Evolutionary conservation across 2,797 vertebrate genomes (phyloP).

Genomic region (Synanceia verrucosa): DNA sequence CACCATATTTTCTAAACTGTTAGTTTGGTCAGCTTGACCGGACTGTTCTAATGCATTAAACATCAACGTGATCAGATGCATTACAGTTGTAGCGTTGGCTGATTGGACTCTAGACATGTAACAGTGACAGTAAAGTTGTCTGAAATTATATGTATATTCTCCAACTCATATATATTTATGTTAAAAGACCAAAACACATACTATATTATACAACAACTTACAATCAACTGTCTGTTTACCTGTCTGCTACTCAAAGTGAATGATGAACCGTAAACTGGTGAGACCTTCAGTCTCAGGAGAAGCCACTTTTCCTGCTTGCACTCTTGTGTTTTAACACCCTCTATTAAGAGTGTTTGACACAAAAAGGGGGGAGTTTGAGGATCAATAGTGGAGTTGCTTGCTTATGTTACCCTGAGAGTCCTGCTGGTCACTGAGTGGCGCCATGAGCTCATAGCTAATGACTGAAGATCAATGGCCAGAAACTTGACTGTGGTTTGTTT

Average conservation of each 20-base stretch:
- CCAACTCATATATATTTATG: neutral
- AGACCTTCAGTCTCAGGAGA: constrained; percentile 16
- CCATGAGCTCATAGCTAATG: constrained; percentile 83
- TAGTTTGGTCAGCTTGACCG: too few relatives aligned
- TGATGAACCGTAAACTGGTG: neutral
- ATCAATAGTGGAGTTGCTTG: constrained; percentile 72
- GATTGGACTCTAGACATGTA: too few relatives aligned
- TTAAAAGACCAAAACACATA: neutral
- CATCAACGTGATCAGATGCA: too few relatives aligned
- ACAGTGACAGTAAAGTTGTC: too few relatives aligned
- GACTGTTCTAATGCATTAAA: too few relatives aligned
- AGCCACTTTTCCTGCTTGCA: constrained; percentile 12
- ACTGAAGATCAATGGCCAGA: constrained; percentile 83
- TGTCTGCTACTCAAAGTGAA: neutral
- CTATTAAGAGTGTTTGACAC: constrained; percentile 74
- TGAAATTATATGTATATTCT: too few relatives aligned
- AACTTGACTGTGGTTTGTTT: constrained; percentile 82
- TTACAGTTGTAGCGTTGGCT: too few relatives aligned
- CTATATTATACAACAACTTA: too few relatives aligned
- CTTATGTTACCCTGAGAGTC: constrained; percentile 76
- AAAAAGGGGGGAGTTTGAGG: constrained; percentile 61
- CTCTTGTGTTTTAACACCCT: constrained; percentile 52
- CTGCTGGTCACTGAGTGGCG: constrained; percentile 79
- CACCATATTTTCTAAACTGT: too few relatives aligned
- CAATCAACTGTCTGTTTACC: neutral